A percentile compares a stretch with the other conserved stretches of the same genome.
phyloP scores from a whole-genome alignment of 2,797 vertebrate genomes.

The Poeciliopsis infans region DNA sequence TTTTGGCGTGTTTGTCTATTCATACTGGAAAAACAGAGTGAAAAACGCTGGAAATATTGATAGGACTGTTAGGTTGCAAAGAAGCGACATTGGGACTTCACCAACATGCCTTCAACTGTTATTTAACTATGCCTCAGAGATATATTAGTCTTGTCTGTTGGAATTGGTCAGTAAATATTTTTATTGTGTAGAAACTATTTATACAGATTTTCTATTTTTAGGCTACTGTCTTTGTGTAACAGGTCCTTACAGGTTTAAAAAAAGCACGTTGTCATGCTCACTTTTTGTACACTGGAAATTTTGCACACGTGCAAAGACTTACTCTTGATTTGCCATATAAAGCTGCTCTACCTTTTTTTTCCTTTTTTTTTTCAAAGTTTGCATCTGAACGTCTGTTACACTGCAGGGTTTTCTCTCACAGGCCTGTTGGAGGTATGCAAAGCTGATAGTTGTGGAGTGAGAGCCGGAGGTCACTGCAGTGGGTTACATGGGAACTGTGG shows the following conservation, averaged over 20 bases:
- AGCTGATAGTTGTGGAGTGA: conserved; percentile 25
- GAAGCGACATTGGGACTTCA: conserved; percentile 31
- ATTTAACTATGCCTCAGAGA: conserved; percentile 41
- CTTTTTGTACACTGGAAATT: conserved; percentile 48
- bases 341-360: conserved; percentile 52
- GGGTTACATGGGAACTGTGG: conserved; percentile 66
- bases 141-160: conserved; percentile 36
- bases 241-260: conserved; percentile 25
- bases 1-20: conserved; percentile 39
- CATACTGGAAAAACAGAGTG: conserved; percentile 27
- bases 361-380: conserved; percentile 31
- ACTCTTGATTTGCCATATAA: conserved; percentile 49
- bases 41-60: conserved; percentile 51
- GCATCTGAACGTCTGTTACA: conserved; percentile 26
- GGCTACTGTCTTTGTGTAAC: conserved; percentile 56
- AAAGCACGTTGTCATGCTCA: conserved; percentile 18
- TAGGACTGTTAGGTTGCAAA: conserved; percentile 26
- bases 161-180: conserved; percentile 63
- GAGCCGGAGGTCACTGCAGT: conserved; percentile 20
- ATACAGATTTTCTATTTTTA: conserved; percentile 78
- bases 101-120: conserved; percentile 29
- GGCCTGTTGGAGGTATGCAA: conserved; percentile 4
- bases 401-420: conserved; percentile 5
- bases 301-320: conserved; percentile 45
- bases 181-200: conserved; percentile 78